Conservation (phyloP, 2,113 vertebrate species). For the Syngnathoides biaculeatus region DNA sequence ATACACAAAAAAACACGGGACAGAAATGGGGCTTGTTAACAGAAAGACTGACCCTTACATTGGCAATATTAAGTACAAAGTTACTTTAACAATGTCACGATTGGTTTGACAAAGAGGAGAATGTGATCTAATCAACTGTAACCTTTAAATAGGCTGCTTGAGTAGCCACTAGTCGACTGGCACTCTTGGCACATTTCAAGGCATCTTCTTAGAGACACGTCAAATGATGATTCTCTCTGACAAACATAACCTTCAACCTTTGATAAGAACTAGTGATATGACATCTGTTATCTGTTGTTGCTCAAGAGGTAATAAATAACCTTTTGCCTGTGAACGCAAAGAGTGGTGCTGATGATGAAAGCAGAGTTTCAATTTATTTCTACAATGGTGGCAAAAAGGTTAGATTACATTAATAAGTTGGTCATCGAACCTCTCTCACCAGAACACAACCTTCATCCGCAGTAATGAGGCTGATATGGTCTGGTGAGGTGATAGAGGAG, state of each 20-base stretch:
- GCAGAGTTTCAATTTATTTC: neutral
- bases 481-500: slow-evolving; percentile 90
- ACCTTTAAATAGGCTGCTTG: slow-evolving; percentile 50
- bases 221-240: slow-evolving; percentile 15
- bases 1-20: slow-evolving; percentile 1
- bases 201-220: slow-evolving; percentile 19
- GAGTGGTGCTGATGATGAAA: neutral
- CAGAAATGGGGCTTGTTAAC: slow-evolving; percentile 28
- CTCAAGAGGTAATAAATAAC: slow-evolving; percentile 5
- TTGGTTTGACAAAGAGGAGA: slow-evolving; percentile 51
- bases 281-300: slow-evolving; percentile 10
- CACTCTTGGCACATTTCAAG: slow-evolving; percentile 19
- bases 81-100: slow-evolving; percentile 48
- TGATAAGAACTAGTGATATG: slow-evolving; percentile 11
- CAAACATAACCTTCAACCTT: slow-evolving; percentile 17
- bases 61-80: slow-evolving; percentile 31
- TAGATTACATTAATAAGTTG: neutral
- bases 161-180: slow-evolving; percentile 29
- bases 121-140: slow-evolving; percentile 55
- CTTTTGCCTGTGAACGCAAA: neutral
- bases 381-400: neutral
- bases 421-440: slow-evolving; percentile 66
- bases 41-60: slow-evolving; percentile 29
- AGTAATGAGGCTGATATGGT: slow-evolving; percentile 88
- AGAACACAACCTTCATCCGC: slow-evolving; percentile 83